phyloP scores from a whole-genome alignment of 92 coral and sea anemone genomes.

The Micromussa lordhowensis region DNA sequence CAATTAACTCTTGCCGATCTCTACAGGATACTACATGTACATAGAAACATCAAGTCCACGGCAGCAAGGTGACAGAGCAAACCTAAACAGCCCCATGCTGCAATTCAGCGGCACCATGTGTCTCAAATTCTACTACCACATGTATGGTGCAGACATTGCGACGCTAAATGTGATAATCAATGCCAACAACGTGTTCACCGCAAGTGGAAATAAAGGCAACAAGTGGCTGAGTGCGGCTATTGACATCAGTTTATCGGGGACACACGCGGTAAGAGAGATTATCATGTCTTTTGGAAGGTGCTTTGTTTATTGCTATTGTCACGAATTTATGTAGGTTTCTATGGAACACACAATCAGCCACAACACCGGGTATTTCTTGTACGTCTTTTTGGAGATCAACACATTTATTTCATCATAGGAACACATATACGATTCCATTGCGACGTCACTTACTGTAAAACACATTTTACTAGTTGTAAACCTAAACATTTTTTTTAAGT shows the following conservation, averaged over 20 bases:
- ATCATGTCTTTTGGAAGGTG: too few species aligned
- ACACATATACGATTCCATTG: too few species aligned
- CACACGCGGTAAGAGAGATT: neutral
- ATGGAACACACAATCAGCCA: too few species aligned
- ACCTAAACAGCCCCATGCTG: conserved; percentile 29
- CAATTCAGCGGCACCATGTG: conserved; percentile 25
- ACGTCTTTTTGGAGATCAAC: too few species aligned
- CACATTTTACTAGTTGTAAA: too few species aligned
- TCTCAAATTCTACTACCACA: conserved; percentile 54
- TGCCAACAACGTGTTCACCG: neutral
- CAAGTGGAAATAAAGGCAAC: conserved; percentile 29
- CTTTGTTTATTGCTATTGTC: too few species aligned
- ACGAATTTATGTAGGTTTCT: too few species aligned
- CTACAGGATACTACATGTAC: conserved; percentile 57
- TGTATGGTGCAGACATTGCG: conserved; percentile 44
- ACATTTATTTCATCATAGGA: too few species aligned
- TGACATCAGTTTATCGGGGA: neutral
- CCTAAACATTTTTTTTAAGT: too few species aligned
- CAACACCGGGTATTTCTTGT: too few species aligned
- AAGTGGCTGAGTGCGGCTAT: neutral
- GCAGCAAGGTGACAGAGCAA: conserved; percentile 27
- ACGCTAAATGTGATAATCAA: conserved; percentile 25
- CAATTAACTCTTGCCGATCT: neutral
- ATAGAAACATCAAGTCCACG: conserved; percentile 58
- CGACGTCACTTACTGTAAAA: too few species aligned